Base-by-base conservation (phyloP, 2,888 invertebrate species). In the Acronicta psi region DNA sequence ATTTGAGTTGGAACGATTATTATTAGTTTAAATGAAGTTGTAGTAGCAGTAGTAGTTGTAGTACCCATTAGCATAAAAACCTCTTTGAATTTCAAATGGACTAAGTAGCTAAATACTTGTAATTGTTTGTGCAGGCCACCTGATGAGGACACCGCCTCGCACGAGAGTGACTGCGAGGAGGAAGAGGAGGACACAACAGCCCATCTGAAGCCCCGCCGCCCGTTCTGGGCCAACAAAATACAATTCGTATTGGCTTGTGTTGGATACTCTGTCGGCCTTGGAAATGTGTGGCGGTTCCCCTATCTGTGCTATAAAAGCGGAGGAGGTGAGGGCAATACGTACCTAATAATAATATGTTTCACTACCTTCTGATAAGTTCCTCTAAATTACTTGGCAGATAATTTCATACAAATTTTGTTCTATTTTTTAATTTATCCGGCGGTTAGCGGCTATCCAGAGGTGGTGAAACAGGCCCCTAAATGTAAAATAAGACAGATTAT, bases 201-300 rank as follows among this genome's bases (percentile, higher is more conserved):
- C 40, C 95, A 96, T 84, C 93, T 96, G 66, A 97, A 97, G 84
- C 97, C 97, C 6, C 95, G 97, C 76, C 94, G 97, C 81, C 97
- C 97, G 51, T 97, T 97, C 85, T 98, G 98, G 98, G 96, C 96
- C 60, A 97, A 97, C 89, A 98, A 98, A 93, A 95, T 97, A 81
- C 98, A 98, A 90, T 98, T 98, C 86, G 97, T 98, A 51, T 94
- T 98, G 79, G 98, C 98, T 46, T 98, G 97, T 85, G 96, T 98
- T 68, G 97, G 98, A 20, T 98, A 98, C 87, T 98, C 98, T 51
- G 97, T 98, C 53, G 98, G 98, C 37, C 95, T 98, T 68, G 98
- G 98, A 76, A 98, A 98, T 85, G 97, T 98, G 69, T 98, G 98
- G 98, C 95, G 98, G 79, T 98, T 98, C 92, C 98, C 98, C 34